phyloP scores from a whole-genome alignment of 2,797 vertebrate species.

The Poecilia picta region DNA sequence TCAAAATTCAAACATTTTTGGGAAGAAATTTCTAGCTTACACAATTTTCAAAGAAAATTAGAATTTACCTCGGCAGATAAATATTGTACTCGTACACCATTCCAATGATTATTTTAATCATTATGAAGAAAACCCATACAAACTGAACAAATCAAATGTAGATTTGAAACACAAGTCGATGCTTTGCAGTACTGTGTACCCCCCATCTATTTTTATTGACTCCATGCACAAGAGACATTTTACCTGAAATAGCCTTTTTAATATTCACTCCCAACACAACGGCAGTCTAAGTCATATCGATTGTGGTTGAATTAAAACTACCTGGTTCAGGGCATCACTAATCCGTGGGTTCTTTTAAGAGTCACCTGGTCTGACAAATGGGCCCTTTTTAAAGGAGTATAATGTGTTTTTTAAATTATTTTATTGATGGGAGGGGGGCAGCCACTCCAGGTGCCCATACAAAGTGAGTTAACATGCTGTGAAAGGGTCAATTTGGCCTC shows the following conservation, averaged over 20 bases:
- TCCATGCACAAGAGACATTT: conserved; percentile 76
- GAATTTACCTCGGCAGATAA: not conserved
- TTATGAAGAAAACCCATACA: conserved; percentile 32
- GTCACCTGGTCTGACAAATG: conserved; percentile 99
- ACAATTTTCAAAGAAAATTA: not conserved
- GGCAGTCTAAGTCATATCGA: conserved; percentile 82
- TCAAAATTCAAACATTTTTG: not conserved
- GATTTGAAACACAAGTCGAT: conserved; percentile 31
- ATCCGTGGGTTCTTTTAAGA: conserved; percentile 95
- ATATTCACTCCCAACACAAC: conserved; percentile 82
- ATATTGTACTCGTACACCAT: conserved; percentile 17
- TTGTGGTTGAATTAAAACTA: conserved; percentile 88
- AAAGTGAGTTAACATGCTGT: conserved; percentile 92
- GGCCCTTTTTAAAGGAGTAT: conserved; percentile 96
- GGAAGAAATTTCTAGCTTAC: too few species aligned
- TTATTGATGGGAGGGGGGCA: conserved; percentile 95
- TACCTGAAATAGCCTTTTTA: conserved; percentile 76
- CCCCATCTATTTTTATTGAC: conserved; percentile 70
- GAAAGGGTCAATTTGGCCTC: conserved; percentile 99
- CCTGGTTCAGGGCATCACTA: conserved; percentile 86
- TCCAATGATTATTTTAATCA: conserved; percentile 31
- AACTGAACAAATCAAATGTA: conserved; percentile 37
- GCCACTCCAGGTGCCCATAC: conserved; percentile 94
- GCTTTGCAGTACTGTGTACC: conserved; percentile 40
- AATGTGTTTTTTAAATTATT: conserved; percentile 99